phyloP scores from a whole-genome alignment of 2,888 invertebrate species.

The Spisula solida region DNA sequence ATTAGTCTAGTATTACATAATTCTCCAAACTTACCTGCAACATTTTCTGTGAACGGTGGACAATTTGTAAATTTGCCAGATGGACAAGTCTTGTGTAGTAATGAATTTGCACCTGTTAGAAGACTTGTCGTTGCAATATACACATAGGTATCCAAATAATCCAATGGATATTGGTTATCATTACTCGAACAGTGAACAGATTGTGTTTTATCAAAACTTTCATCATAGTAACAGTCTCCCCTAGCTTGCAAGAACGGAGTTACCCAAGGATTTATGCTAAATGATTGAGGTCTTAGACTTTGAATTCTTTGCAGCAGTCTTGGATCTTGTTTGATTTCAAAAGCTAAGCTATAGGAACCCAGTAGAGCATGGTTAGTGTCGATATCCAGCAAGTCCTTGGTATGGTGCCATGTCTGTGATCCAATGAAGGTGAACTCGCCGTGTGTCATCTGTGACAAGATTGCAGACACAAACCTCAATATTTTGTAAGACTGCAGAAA shows the following conservation, averaged over 20 bases:
- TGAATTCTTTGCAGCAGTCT: not conserved
- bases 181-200: not conserved
- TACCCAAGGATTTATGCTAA: not conserved
- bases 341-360: constrained; percentile 8
- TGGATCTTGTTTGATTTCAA: constrained; percentile 19
- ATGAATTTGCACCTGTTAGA: constrained; percentile 6
- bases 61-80: not conserved
- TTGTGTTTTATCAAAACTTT: constrained; percentile 24
- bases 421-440: constrained; percentile 21
- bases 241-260: constrained; percentile 8
- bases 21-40: not conserved
- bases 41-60: not conserved
- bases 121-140: constrained; percentile 6
- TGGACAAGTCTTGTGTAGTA: not conserved
- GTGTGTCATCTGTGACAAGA: not conserved
- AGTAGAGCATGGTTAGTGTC: not conserved
- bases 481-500: constrained; percentile 50
- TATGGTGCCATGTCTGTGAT: constrained; percentile 16
- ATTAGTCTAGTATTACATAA: too few relatives aligned
- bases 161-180: not conserved
- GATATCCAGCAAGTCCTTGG: not conserved
- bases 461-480: not conserved
- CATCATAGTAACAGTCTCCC: constrained; percentile 7
- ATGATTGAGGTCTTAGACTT: not conserved
- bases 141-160: constrained; percentile 12